Percentiles rank a stretch among this genome's conserved stretches.
Evolutionary conservation across 2,888 invertebrate genomes (phyloP).

Genomic region (Saturnia japonica): DNA sequence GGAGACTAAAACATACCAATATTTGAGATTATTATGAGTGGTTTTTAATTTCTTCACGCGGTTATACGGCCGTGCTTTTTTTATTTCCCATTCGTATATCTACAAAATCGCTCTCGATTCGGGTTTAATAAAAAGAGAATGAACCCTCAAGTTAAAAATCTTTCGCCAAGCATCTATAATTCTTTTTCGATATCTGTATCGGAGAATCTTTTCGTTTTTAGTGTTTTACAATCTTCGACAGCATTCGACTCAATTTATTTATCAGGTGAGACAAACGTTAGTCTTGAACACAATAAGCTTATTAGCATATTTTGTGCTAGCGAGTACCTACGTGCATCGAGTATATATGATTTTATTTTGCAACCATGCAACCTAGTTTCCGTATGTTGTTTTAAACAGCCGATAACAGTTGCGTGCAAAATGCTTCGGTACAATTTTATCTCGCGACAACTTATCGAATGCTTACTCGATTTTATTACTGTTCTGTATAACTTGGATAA

Average conservation of each 20-base stretch:
- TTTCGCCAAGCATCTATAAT: background rate
- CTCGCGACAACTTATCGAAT: background rate
- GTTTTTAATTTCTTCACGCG: no score
- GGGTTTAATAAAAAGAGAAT: no score
- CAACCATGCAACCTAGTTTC: conserved; percentile 9
- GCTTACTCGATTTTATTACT: background rate
- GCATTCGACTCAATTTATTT: background rate
- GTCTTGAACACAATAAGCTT: background rate
- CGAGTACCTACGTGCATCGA: background rate
- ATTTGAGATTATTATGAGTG: no score
- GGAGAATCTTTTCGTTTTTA: background rate
- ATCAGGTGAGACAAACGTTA: background rate
- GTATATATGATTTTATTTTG: conserved; percentile 5
- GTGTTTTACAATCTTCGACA: background rate
- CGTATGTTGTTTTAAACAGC: conserved; percentile 11
- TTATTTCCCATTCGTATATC: no score
- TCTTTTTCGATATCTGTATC: background rate
- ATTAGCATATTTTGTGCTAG: conserved; percentile 1
- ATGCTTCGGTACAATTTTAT: background rate
- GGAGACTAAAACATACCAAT: no score
- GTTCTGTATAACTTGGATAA: no score
- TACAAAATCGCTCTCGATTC: no score
- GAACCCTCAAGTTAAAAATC: no score
- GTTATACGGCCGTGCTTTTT: no score
- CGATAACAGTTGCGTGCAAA: conserved; percentile 8